phyloP scores from a whole-genome alignment of 2,888 invertebrate species.

The Agrochola macilenta region DNA sequence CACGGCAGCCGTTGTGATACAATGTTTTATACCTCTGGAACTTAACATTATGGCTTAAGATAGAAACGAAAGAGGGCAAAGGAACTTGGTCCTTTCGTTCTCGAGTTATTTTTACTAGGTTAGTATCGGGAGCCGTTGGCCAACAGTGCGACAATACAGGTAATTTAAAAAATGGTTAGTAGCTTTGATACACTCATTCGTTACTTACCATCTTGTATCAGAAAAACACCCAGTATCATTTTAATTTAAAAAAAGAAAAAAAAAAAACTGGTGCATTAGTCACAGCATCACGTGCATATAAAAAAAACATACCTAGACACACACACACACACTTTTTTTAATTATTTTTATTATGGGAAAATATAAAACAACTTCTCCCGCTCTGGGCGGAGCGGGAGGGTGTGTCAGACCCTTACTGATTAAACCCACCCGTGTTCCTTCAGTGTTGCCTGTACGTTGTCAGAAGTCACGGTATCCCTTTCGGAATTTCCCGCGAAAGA shows the following conservation, averaged over 20 bases:
- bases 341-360: too few species aligned
- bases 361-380: too few species aligned
- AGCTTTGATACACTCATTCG: not conserved
- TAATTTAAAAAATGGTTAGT: not conserved
- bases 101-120: not conserved
- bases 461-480: too few species aligned
- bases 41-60: slow-evolving; percentile 64
- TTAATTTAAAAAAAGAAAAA: not conserved
- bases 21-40: slow-evolving; percentile 80
- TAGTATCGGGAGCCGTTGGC: not conserved
- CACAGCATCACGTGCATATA: not conserved
- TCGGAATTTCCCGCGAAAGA: too few species aligned
- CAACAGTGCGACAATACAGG: not conserved
- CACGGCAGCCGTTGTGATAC: slow-evolving; percentile 80
- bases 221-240: not conserved
- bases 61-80: slow-evolving; percentile 43
- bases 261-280: not conserved
- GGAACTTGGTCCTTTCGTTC: not conserved
- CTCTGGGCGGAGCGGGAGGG: too few species aligned
- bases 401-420: too few species aligned
- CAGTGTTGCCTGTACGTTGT: too few species aligned
- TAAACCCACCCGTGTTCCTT: too few species aligned
- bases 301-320: too few species aligned
- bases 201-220: not conserved
- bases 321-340: too few species aligned